Percentiles rank a stretch among this genome's conserved stretches.
Conservation (phyloP, 1,140 invertebrate genomes). For the Megalopta genalis region DNA sequence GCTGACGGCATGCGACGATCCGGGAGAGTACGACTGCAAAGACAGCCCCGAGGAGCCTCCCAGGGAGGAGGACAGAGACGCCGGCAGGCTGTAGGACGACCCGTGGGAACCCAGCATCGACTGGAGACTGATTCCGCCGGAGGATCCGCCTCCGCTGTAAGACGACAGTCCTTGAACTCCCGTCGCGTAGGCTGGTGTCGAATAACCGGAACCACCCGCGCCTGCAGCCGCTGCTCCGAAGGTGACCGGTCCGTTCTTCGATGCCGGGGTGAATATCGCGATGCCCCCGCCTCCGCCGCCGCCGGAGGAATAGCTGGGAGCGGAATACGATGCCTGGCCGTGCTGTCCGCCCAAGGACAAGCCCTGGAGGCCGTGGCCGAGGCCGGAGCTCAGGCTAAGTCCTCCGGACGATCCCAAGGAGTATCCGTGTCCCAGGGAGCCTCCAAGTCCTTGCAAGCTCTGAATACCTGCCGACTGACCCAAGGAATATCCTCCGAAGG, state of each 20-base stretch:
- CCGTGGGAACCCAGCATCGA: slow-evolving; percentile 47
- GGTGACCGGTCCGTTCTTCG: slow-evolving; percentile 76
- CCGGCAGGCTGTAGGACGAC: slow-evolving; percentile 39
- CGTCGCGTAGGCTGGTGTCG: slow-evolving; percentile 35
- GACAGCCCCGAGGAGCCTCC: slow-evolving; percentile 42
- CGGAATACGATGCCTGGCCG: slow-evolving; percentile 47
- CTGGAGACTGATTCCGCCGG: slow-evolving; percentile 52
- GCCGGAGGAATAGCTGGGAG: slow-evolving; percentile 13
- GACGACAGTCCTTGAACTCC: slow-evolving; percentile 60
- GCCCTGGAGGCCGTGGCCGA: slow-evolving; percentile 54
- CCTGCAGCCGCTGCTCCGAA: slow-evolving; percentile 57
- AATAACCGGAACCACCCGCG: slow-evolving; percentile 15
- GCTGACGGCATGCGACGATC: slow-evolving; percentile 62
- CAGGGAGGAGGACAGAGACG: slow-evolving; percentile 31
- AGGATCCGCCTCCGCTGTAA: slow-evolving; percentile 47
- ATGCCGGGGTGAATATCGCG: slow-evolving; percentile 55
- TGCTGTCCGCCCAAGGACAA: slow-evolving; percentile 53
- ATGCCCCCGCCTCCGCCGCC: slow-evolving; percentile 23
- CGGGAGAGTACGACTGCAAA: slow-evolving; percentile 36
- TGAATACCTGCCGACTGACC: slow-evolving; percentile 34
- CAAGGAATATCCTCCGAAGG: slow-evolving; percentile 34
- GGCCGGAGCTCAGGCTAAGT: slow-evolving; percentile 53
- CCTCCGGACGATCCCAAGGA: slow-evolving; percentile 49
- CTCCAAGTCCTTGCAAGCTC: slow-evolving; percentile 39
- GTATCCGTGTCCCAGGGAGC: slow-evolving; percentile 60